phyloP scores from a whole-genome alignment of 1,140 invertebrate genomes.

The Leptoteleia sp. region DNA sequence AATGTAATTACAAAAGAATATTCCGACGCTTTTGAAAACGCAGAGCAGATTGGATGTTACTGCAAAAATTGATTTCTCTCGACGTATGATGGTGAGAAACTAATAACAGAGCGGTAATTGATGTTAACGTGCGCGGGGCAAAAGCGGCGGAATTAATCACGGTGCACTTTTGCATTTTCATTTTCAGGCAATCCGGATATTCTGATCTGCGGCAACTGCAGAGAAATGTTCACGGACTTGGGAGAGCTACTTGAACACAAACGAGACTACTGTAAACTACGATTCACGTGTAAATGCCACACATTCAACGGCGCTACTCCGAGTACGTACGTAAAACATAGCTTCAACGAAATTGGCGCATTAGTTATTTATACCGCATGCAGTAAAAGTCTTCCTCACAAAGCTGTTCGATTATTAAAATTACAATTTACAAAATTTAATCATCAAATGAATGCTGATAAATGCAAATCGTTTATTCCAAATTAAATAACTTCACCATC shows the following conservation, averaged over 20 bases:
- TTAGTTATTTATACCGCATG: constrained; percentile 46
- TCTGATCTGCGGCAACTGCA: constrained; percentile 93
- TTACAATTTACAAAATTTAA: constrained; percentile 20
- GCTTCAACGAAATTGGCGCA: constrained; percentile 51
- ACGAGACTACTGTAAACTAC: constrained; percentile 91
- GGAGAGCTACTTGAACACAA: constrained; percentile 93
- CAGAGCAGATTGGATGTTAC: constrained; percentile 32
- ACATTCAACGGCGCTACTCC: constrained; percentile 81
- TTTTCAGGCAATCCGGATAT: constrained; percentile 91
- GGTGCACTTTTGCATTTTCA: constrained; percentile 62
- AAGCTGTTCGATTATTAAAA: constrained; percentile 23
- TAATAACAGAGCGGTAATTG: constrained; percentile 55
- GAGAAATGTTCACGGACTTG: constrained; percentile 90
- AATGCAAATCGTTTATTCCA: constrained; percentile 3
- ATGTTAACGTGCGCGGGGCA: constrained; percentile 34
- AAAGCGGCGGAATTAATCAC: constrained; percentile 57
- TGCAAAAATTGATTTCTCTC: constrained; percentile 49
- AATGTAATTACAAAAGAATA: constrained; percentile 42
- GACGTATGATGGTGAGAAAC: constrained; percentile 54
- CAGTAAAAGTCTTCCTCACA: constrained; percentile 30
- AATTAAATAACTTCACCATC: not conserved
- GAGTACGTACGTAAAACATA: constrained; percentile 74
- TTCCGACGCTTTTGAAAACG: constrained; percentile 31
- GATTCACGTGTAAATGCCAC: constrained; percentile 92
- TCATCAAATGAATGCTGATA: constrained; percentile 12